Evolutionary conservation across 2,888 invertebrate genomes (phyloP).

Genomic region (Frankliniella intonsa): DNA sequence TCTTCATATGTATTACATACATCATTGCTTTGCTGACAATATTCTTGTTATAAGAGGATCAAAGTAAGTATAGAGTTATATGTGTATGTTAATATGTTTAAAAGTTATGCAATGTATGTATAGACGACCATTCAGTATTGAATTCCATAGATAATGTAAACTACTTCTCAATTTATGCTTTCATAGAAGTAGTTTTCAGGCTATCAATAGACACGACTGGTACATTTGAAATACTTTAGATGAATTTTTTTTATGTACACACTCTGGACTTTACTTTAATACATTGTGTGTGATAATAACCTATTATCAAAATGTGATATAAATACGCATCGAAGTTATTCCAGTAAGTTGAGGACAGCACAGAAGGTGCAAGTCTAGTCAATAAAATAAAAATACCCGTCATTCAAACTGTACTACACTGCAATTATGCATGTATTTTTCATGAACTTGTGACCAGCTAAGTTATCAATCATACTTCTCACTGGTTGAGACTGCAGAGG

Average conservation of each 20-base stretch:
- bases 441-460: neutral
- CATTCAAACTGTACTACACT: neutral
- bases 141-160: neutral
- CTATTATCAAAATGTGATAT: too few species aligned
- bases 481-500: too few species aligned
- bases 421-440: neutral
- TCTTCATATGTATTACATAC: neutral
- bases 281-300: too few species aligned
- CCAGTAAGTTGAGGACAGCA: too few species aligned
- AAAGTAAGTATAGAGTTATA: neutral
- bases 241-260: too few species aligned
- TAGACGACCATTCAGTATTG: constrained; percentile 15
- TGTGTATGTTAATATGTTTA: neutral
- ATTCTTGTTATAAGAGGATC: neutral
- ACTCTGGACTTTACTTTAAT: too few species aligned
- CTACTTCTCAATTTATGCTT: neutral
- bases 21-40: neutral
- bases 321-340: too few species aligned
- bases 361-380: too few species aligned
- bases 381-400: too few species aligned
- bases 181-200: neutral
- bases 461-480: too few species aligned
- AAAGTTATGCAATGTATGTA: neutral
- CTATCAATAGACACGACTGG: too few species aligned
- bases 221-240: too few species aligned